Percentiles rank a stretch among this genome's conserved stretches.
Conservation (phyloP, 30 jellyfish, hydroid and myxozoan genomes). For the Aurelia coerulea region DNA sequence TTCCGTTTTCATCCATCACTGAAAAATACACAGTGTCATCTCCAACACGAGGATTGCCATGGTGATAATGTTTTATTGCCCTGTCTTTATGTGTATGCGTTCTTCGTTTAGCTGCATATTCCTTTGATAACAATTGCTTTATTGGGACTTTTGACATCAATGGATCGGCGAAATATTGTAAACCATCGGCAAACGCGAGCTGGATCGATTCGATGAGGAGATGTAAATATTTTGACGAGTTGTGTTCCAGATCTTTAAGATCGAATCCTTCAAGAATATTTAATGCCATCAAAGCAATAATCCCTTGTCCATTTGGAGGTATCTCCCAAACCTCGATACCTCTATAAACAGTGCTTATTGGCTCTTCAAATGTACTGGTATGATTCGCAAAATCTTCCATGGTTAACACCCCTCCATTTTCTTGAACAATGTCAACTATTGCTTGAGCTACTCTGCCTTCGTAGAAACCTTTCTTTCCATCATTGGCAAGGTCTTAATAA, state of each 20-base stretch:
- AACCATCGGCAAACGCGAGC: slow-evolving; percentile 87
- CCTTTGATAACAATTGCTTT: slow-evolving; percentile 51
- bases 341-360: slow-evolving; percentile 74
- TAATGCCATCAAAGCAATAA: slow-evolving; percentile 90
- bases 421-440: slow-evolving; percentile 84
- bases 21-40: slow-evolving; percentile 89
- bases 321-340: slow-evolving; percentile 89
- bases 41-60: slow-evolving; percentile 61
- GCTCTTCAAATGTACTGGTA: slow-evolving; percentile 72
- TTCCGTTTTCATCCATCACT: slow-evolving; percentile 88
- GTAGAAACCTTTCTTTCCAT: slow-evolving; percentile 87
- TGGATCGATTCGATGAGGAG: slow-evolving; percentile 73
- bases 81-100: slow-evolving; percentile 40
- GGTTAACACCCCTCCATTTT: slow-evolving; percentile 78
- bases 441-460: slow-evolving; percentile 85
- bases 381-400: slow-evolving; percentile 76
- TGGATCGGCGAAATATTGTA: slow-evolving; percentile 77
- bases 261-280: slow-evolving; percentile 80
- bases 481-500: slow-evolving; percentile 64
- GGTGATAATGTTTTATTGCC: slow-evolving; percentile 62
- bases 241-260: slow-evolving; percentile 62
- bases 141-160: slow-evolving; percentile 32
- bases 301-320: slow-evolving; percentile 98
- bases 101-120: slow-evolving; percentile 70
- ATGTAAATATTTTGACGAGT: slow-evolving; percentile 81